Conservation (phyloP, 2,797 vertebrate genomes). For the Basileuterus tristriatus region DNA sequence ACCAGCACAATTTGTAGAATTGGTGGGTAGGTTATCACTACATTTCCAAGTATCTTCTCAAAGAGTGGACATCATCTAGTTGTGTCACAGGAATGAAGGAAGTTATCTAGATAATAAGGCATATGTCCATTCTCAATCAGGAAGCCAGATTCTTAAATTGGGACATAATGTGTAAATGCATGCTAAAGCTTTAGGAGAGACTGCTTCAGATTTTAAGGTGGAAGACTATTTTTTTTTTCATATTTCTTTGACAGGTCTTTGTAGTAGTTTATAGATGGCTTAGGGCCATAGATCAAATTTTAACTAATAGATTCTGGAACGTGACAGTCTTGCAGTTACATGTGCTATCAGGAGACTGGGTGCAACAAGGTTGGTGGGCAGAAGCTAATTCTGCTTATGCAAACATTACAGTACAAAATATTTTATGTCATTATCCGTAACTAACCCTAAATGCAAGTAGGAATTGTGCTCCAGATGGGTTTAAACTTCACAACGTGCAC, state of each 20-base stretch:
- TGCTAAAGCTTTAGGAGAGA: neutral
- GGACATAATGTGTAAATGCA: neutral
- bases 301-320: neutral
- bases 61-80: neutral
- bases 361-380: neutral
- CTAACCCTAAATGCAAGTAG: neutral
- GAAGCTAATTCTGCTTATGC: neutral
- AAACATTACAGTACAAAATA: neutral
- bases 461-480: constrained; percentile 18
- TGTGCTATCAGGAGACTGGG: neutral
- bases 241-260: neutral
- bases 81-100: neutral
- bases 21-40: neutral
- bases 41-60: neutral
- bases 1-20: neutral
- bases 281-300: neutral
- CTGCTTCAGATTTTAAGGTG: neutral
- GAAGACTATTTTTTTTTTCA: neutral
- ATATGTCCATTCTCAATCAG: neutral
- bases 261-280: neutral
- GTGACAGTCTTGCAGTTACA: neutral
- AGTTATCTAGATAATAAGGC: neutral
- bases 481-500: neutral
- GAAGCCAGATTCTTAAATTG: neutral
- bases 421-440: neutral